Conservation (phyloP, 2,888 invertebrate species). For the Dynastes grantii region DNA sequence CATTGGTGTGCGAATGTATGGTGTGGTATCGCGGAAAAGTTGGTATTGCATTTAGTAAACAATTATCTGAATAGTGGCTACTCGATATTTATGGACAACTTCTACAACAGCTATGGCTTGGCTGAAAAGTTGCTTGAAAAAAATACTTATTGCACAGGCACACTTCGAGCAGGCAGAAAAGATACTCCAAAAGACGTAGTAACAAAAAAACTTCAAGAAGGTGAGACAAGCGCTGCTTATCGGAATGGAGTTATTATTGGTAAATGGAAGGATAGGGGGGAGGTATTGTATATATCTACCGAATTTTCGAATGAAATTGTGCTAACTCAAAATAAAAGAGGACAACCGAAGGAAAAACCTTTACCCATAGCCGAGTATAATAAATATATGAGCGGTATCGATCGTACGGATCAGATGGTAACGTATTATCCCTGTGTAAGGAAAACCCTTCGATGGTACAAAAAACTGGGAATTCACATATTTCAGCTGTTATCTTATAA, state of each 20-base stretch:
- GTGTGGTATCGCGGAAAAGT: not conserved
- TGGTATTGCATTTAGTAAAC: not conserved
- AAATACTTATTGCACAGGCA: not conserved
- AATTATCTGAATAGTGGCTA: conserved; percentile 22
- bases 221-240: conserved; percentile 17
- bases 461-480: not conserved
- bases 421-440: not conserved
- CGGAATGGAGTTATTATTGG: conserved; percentile 26
- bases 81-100: not conserved
- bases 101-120: conserved; percentile 8
- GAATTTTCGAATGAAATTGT: not conserved
- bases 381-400: not conserved
- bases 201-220: conserved; percentile 52
- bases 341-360: not conserved
- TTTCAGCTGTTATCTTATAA: not conserved
- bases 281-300: conserved; percentile 19
- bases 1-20: too few relatives aligned
- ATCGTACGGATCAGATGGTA: not conserved
- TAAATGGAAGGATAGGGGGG: conserved; percentile 57
- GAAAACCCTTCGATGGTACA: not conserved
- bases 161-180: not conserved
- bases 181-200: conserved; percentile 2
- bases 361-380: not conserved
- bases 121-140: not conserved
- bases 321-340: too few relatives aligned